Conservation (phyloP, 2,888 invertebrate genomes). For the Ephialtes manifestator region DNA sequence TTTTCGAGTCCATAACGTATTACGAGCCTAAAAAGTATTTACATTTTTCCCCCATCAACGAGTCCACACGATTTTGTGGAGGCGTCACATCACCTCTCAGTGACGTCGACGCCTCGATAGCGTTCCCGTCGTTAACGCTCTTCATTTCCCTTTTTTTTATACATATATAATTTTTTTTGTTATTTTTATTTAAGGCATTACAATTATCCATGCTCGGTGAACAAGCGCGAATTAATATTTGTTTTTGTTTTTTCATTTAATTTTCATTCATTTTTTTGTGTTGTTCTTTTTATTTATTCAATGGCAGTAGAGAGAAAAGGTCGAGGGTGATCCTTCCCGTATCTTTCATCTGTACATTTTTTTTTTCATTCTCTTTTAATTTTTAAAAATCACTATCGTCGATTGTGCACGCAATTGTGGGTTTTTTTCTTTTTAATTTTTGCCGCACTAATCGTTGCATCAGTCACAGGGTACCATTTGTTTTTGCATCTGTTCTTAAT, state of each 20-base stretch:
- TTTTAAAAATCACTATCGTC: constrained; percentile 53
- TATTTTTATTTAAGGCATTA: constrained; percentile 70
- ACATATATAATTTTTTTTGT: constrained; percentile 59
- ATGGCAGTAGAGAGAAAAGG: constrained; percentile 79
- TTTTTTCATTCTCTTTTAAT: neutral
- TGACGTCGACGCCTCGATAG: constrained; percentile 21
- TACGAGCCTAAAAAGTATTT: constrained; percentile 49
- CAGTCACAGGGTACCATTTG: neutral
- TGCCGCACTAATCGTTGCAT: constrained; percentile 42
- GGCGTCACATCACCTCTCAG: neutral
- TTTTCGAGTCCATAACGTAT: constrained; percentile 34
- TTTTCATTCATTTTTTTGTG: constrained; percentile 68
- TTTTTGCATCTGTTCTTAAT: constrained; percentile 7
- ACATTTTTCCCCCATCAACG: constrained; percentile 38
- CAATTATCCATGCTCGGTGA: constrained; percentile 67
- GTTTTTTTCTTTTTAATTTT: neutral
- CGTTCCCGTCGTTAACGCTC: neutral
- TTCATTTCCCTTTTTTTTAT: constrained; percentile 31
- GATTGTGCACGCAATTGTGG: constrained; percentile 19
- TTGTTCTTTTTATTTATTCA: constrained; percentile 68
- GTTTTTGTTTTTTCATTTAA: constrained; percentile 53
- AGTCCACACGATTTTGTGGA: constrained; percentile 15
- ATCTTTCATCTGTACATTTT: constrained; percentile 63
- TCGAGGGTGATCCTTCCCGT: constrained; percentile 66
- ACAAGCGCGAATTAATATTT: constrained; percentile 74